Percentiles rank a stretch among this genome's conserved stretches.
These are phyloP conservation scores for Choloepus hoffmanni DNA, from an alignment of 2,113 vertebrate genomes.

Conservation along the genomic window DNA sequence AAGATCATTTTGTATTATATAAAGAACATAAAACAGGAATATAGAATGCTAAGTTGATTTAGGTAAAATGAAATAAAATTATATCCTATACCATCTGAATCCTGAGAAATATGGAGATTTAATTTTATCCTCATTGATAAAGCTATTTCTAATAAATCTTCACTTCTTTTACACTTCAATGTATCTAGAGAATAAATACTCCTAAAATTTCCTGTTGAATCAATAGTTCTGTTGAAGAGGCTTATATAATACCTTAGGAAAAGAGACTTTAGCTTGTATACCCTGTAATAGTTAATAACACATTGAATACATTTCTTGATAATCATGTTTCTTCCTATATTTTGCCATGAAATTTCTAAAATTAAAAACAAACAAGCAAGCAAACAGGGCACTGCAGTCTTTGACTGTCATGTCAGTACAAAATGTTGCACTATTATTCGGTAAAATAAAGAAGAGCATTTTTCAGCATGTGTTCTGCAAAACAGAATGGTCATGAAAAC, in stretches of 20 bases:
- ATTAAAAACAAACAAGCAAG: background rate
- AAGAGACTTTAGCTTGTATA: background rate
- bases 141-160: background rate
- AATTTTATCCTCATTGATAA: background rate
- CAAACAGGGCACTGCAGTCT: background rate
- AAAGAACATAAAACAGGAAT: background rate
- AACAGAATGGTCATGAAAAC: constrained; percentile 20
- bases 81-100: background rate
- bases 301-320: background rate
- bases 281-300: background rate
- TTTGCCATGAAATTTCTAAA: constrained; percentile 31
- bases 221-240: background rate
- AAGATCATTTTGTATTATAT: background rate
- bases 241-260: rapidly evolving
- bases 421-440: background rate
- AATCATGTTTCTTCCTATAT: background rate
- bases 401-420: background rate
- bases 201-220: constrained; percentile 9
- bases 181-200: background rate
- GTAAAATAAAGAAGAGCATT: background rate
- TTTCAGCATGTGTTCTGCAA: constrained; percentile 29
- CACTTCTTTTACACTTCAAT: background rate
- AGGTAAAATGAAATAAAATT: background rate
- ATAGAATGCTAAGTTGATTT: background rate
- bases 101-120: background rate